Base-by-base conservation (phyloP, 2,113 vertebrate species). In the Centropus bengalensis region DNA sequence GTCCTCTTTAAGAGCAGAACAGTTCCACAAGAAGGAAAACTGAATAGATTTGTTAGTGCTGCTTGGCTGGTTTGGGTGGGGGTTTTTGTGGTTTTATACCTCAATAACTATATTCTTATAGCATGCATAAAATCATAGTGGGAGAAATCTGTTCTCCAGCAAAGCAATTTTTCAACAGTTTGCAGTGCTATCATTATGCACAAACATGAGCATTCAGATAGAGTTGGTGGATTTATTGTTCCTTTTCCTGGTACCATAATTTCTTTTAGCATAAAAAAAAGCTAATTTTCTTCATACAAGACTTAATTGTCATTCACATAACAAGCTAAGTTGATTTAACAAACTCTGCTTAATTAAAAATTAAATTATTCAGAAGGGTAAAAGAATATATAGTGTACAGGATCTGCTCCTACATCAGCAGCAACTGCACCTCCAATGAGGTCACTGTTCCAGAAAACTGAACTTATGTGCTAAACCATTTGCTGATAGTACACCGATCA, bases 341-440 rank as follows among this genome's bases (percentile, higher is more conserved):
- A 73, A 96, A 94, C 49, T 76, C 71, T 13, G 14, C 40, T 82
- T 92, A 95, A 93, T 95, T 49, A 95, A 93, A 96, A 96, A 81
- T 71, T 94, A 91, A 96, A 93, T 87, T 91, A 96, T 92, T 94
- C 77, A 93, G 60, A 75, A 91, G 36, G 51, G 58, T 14, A 86
- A 66, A 93, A 91, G 26, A 89, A 84, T 30, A 64, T 52, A 36
- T 15, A 51, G 49, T 14, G 12, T 56, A 44, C 19, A 56, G 44
- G 9, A 19, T 36, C 56, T 86, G 23, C 24, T 92, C 44, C 77
- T 73, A 44, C n/a, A 83, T 30, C 52, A 88, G 51, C 76, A 94
- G 80, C 38, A 91, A 52, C 8, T 45, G 42, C 28, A 84, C 19
- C 11, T 84, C 74, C 28, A 84, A 21, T 44, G 91, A 79, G 62